Evolutionary conservation across 2,888 invertebrate species (phyloP), one percentile per base, ranked within the genome.

Genomic region (Athrips mouffetella): DNA sequence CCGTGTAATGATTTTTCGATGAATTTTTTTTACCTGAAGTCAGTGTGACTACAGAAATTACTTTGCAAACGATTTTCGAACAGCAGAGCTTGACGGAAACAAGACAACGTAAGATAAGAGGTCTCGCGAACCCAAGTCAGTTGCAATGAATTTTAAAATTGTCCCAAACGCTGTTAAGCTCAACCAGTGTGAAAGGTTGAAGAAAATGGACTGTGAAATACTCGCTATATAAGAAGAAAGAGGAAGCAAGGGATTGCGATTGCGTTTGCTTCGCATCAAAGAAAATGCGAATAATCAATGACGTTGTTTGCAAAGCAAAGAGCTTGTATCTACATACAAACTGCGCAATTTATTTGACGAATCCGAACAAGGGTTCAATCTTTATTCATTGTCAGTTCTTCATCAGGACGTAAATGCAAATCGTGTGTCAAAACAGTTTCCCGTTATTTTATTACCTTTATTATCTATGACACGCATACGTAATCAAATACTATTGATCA

Each of bases 141-240:
- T n/a, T 35, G 8, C 16, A 35, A 35, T 35, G 35, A 35, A 35
- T 35, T 35, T 35, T 18, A 18, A 35, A 35, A 35, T 35, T 8
- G 20, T 35, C n/a, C 2, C 8, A 16, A n/a, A n/a, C 18, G 35
- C 35, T 35, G 1, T 35, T 30, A 11, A 11, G 10, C 30, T 30
- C 11, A 4, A 11, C 18, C 16, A 35, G 35, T 18, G 35, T n/a
- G 18, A 16, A 15, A 16, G 35, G 3, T 20, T 3, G 42, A 35
- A 47, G 59, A 66, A 70, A 70, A 68, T 66, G 55, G 56, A 50
- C 56, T 63, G 59, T 54, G 51, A 62, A 64, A 65, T 59, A 55
- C 51, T 55, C 57, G 50, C 59, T 54, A 55, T 48, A 52, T 53
- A 37, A 54, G 47, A 31, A 33, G 54, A 57, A 57, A 11, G 18